Evolutionary conservation across 1,140 invertebrate genomes (phyloP), one percentile per base, ranked within the genome.

Genomic region (Coelopa frigida): DNA sequence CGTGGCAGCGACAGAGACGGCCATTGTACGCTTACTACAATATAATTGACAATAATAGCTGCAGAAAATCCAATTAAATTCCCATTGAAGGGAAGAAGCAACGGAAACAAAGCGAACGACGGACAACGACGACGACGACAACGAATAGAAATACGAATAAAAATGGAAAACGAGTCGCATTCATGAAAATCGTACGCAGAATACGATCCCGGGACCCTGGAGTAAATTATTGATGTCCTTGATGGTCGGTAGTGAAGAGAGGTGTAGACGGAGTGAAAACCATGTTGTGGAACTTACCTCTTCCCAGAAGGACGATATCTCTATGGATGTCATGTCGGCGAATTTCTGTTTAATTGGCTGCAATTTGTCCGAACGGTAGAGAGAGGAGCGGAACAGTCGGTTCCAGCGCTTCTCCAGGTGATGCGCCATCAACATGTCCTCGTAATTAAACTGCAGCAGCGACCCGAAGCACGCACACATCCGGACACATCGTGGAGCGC

Each of bases 301-400:
- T 11, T 71, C 63, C 18, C 75, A 70, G 72, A 92, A 93, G 10
- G 79, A 76, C 12, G 76, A 70, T 51, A 92, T 87, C 66, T 90
- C 80, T 0, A 75, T 67, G 20, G 80, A 61, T 22, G 84, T 88
- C 54, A 87, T 70, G 51, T 85, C 78, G 14, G 84, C 85, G 68
- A 93, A 95, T 56, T 84, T 80, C 23, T 82, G 80, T 55, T 82
- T 85, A 6, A 84, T 85, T 45, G 77, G 75, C 53, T 86, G 79
- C 29, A 87, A 63, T 6, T 80, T 83, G 37, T 78, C 78, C 11
- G 75, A 73, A 46, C 84, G 73, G 61, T 79, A 84, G 10, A 87
- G 56, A 0, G 81, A 78, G 2, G 76, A 78, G 36, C 80, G 73
- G 54, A 83, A 84, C 14, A 85, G 58, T 7, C 72, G 73, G 43